Base-by-base conservation (phyloP, 2,797 vertebrate species). In the Gambusia yucatana region DNA sequence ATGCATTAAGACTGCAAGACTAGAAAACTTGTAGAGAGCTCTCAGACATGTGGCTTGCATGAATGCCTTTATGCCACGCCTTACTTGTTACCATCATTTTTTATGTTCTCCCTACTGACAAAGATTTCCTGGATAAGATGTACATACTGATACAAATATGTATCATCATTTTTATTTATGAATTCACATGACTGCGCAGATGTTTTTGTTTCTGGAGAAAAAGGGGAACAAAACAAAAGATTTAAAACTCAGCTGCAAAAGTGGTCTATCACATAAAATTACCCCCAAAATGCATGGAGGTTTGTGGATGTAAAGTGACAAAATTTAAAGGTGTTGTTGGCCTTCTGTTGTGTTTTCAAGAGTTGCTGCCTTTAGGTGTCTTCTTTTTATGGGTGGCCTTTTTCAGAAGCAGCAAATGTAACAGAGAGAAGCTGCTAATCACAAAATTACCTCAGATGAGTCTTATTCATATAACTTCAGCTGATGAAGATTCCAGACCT, bases 41-140 rank as follows among this genome's bases (percentile, higher is more conserved):
- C 41, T 22, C 33, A 41, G 50, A 46, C 8, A 30, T 85, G 48
- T 50, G 48, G 48, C 7, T 86, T 79, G 79, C 75, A 79, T 80
- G 80, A 73, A 78, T 83, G 65, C 81, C 75, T 61, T 83, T 57
- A 46, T 36, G 7, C 71, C 77, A 76, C 61, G 3, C 75, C 84
- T 86, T 39, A 71, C 41, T 73, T 77, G 44, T 13, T 25, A 41
- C n/a, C 39, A 77, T 22, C 70, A n/a, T 47, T 1, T 0, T 25
- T 71, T 25, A 25, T 30, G 36, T 16, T 77, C 14, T 39, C 1
- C 61, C n/a, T 57, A 25, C 57, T 44, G 20, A 73, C 65, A 83
- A 47, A 55, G 10, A 43, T 43, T 44, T 75, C 14, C 52, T 20
- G 33, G 8, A 75, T 30, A 14, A 25, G 36, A 55, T 74, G 39